These are phyloP conservation scores for Megaceryle torquata DNA, from an alignment of 2,113 vertebrate species.

Conservation along the genomic window DNA sequence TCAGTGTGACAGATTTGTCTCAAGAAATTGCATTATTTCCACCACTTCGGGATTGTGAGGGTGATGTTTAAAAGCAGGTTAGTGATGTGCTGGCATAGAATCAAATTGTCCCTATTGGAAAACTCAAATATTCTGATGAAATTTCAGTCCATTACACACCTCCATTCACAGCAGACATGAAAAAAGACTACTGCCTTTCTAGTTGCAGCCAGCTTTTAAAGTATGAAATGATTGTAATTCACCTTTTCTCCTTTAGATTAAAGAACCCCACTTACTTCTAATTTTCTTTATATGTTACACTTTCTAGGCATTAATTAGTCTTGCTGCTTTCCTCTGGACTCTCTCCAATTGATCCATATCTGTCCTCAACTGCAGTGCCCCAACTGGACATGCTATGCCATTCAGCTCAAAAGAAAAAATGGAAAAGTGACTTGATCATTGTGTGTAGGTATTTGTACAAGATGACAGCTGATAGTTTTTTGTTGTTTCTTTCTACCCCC, in stretches of 20 bases:
- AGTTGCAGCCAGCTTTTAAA: background rate
- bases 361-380: conserved; percentile 58
- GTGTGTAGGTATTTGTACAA: conserved; percentile 2
- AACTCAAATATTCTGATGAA: background rate
- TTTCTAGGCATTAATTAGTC: conserved; percentile 56
- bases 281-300: conserved; percentile 49
- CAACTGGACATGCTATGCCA: conserved; percentile 34
- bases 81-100: background rate
- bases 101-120: background rate
- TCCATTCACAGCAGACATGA: background rate
- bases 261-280: conserved; percentile 59
- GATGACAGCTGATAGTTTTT: background rate
- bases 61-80: background rate
- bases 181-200: background rate
- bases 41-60: background rate
- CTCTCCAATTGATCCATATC: conserved; percentile 51
- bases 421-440: conserved; percentile 43
- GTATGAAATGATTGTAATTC: background rate
- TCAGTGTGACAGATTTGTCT: background rate
- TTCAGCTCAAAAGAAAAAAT: conserved; percentile 57
- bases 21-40: background rate
- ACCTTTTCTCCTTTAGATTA: conserved; percentile 45
- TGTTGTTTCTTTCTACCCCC: background rate
- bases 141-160: background rate
- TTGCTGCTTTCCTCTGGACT: conserved; percentile 50